These are phyloP conservation scores for Mesocricetus auratus DNA, from an alignment of 2,113 vertebrate species.

Conservation along the genomic window DNA sequence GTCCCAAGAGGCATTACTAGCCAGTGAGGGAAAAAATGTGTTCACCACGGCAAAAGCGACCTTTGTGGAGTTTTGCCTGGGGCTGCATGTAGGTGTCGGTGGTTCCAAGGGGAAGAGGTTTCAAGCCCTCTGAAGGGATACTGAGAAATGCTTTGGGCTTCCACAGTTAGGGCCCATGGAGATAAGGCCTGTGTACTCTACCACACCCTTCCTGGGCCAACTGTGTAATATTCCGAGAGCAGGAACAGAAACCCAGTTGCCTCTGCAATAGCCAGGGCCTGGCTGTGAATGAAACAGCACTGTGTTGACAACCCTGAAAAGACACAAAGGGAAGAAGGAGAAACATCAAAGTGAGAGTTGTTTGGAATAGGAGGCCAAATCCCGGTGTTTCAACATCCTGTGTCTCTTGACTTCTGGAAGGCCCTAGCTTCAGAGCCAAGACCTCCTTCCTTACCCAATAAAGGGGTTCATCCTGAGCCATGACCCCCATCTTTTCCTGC, in stretches of 20 bases:
- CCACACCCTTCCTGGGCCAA: not conserved
- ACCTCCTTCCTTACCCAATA: not conserved
- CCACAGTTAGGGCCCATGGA: not conserved
- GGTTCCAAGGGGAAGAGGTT: not conserved
- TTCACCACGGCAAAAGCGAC: not conserved
- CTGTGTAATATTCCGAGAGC: not conserved
- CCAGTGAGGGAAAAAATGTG: not conserved
- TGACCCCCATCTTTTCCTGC: not conserved
- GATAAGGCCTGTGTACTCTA: not conserved
- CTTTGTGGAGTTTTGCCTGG: not conserved
- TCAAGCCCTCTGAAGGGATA: not conserved
- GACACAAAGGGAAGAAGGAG: not conserved
- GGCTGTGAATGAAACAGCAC: constrained; percentile 22
- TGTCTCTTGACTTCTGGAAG: constrained; percentile 30
- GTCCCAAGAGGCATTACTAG: not conserved
- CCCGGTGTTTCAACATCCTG: not conserved
- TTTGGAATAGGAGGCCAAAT: constrained; percentile 3
- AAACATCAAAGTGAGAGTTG: not conserved
- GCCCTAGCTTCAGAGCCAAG: constrained; percentile 21
- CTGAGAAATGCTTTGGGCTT: not conserved
- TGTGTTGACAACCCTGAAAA: not conserved
- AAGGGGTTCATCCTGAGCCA: not conserved
- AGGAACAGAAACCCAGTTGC: not conserved
- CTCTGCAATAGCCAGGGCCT: not conserved
- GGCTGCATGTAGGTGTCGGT: not conserved